Evolutionary conservation across 2,888 invertebrate species (phyloP), one percentile per base, ranked within the genome.

Genomic region (Tiliacea citrago): DNA sequence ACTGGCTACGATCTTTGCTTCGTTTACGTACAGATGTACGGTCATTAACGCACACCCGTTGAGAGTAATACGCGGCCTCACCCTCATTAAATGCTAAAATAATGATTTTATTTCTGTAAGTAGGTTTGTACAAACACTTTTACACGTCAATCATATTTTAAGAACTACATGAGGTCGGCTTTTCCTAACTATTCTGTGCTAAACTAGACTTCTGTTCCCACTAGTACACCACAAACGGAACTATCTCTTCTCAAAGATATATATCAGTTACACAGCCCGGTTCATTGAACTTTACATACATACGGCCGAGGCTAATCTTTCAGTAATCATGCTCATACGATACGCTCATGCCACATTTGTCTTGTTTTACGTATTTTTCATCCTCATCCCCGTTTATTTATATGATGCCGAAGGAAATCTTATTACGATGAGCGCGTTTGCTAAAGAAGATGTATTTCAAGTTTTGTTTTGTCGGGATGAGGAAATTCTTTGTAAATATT

Each of bases 281-380:
- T 89, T 90, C 91, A 90, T 86, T 90, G 89, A 84, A 88, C 89
- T 84, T 85, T 85, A 83, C 84, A 82, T 82, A 84, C 83, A n/a
- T n/a, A 78, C 82, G 82, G 74, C 74, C 68, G 74, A 76, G 72
- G 84, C 88, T 89, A 90, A 89, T 89, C 88, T 88, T 87, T 73
- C 86, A 81, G 85, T 89, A 90, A 89, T 89, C 89, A 89, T 81
- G 83, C 74, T 84, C 81, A 83, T 86, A 82, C 81, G 83, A 83
- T 86, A 82, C 81, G 75, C 79, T 88, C 67, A 85, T 84, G 84
- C 72, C 77, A 85, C 85, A 89, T 90, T 86, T 84, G 77, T 82
- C 81, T 84, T 81, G 73, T 79, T 86, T 87, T 79, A 81, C 79
- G 79, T 81, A 85, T 85, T 89, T 82, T 83, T 78, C 69, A 76